Base-by-base conservation (phyloP, 2,113 vertebrate species). In the Dasyurus viverrinus region DNA sequence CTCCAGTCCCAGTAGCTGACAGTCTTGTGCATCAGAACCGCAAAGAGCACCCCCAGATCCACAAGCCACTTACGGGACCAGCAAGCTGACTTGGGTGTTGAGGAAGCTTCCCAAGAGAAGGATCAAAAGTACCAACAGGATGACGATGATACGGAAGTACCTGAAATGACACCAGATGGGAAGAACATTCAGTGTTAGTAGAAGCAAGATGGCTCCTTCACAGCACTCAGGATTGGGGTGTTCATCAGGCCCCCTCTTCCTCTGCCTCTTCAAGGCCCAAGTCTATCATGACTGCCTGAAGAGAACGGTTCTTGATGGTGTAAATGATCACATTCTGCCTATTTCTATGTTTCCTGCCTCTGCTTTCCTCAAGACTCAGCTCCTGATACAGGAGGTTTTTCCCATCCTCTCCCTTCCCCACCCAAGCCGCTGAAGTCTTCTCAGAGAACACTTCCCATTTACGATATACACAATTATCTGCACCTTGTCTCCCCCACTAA, bases 11-110 rank as follows among this genome's bases (percentile, higher is more conserved):
- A 76, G 42, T 2, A 2, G 19, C 36, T 2, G 6, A 76, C 16
- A 22, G 22, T 8, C 36, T n/a, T 42, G 68, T 23, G n/a, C 19
- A 19, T 84, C 68, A 42, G 42, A 8, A 16, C 36, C 68, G n/a
- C n/a, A 42, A n/a, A 84, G 68, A 84, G 68, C n/a, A 2, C n/a
- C n/a, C 22, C 68, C 42, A n/a, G 19, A 6, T 42, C 16, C 22
- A 23, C 7, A 23, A 42, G 19, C 68, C 22, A 97, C 97, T 97
- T 90, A 97, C 93, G n/a, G 94, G 4, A 4, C 16, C 5, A 96
- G 19, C n/a, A 57, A 50, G 9, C 6, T 0, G 0, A 92, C 0
- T 12, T 96, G 76, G 54, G 25, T 0, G 0, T 19, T 36, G 54
- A 95, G 95, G 53, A 95, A 50, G 19, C 55, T 0, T 0, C 48